These are phyloP conservation scores for Nemotelus pantherinus DNA, from an alignment of 2,888 invertebrate species.

Conservation along the genomic window DNA sequence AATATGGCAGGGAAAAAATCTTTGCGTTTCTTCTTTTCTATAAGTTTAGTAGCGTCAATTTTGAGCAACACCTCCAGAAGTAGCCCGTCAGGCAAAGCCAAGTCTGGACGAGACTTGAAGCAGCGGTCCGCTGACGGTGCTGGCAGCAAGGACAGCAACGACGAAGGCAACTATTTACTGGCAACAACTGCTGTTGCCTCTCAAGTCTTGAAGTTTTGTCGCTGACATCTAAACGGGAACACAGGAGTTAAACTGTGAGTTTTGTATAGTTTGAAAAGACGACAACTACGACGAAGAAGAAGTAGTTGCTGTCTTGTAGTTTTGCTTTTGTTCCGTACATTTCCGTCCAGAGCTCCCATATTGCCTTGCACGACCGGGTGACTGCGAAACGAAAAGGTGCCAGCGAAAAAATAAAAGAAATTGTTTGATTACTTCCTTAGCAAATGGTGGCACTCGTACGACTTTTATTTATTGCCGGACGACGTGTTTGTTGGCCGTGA, in stretches of 20 bases:
- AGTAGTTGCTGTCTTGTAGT: neutral
- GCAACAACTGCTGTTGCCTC: constrained; percentile 28
- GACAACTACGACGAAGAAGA: neutral
- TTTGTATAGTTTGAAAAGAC: constrained; percentile 16
- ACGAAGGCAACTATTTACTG: neutral
- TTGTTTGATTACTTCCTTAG: constrained; percentile 44
- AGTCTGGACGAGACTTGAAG: neutral
- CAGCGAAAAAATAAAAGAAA: constrained; percentile 28
- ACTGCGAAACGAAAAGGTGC: constrained; percentile 16
- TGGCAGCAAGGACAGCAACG: neutral
- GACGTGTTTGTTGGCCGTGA: constrained; percentile 38
- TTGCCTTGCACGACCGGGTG: constrained; percentile 2
- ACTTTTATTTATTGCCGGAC: constrained; percentile 49
- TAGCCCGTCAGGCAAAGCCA: neutral
- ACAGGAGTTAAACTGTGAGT: constrained; percentile 15
- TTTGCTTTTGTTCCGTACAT: neutral
- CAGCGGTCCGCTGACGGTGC: neutral
- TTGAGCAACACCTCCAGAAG: constrained; percentile 12
- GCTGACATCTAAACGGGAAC: constrained; percentile 30
- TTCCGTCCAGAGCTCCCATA: neutral
- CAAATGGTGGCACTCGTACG: constrained; percentile 41
- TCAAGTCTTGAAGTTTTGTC: constrained; percentile 17
- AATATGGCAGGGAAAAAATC: constrained; percentile 44
- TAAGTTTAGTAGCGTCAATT: constrained; percentile 17
- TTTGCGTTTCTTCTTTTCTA: constrained; percentile 43